These are phyloP conservation scores for Hoplostethus mediterraneus DNA, from an alignment of 2,797 vertebrate species.

Conservation along the genomic window DNA sequence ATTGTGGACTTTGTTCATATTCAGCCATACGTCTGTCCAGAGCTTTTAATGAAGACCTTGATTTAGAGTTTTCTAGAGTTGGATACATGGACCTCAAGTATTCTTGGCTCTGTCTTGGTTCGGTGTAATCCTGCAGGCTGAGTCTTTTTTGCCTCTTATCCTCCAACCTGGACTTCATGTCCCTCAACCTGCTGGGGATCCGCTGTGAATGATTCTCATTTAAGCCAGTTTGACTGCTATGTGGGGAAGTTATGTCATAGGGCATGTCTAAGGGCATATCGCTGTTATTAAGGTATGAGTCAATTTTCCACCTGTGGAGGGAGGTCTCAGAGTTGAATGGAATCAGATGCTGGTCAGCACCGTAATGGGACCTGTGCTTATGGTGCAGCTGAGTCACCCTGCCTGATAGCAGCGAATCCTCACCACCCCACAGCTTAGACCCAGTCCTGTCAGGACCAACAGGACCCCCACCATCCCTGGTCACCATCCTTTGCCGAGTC, in stretches of 20 bases:
- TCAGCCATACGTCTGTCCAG: constrained; percentile 66
- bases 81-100: constrained; percentile 81
- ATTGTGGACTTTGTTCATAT: constrained; percentile 27
- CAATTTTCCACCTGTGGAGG: constrained; percentile 91
- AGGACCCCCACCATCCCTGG: constrained; percentile 83
- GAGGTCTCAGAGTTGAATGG: constrained; percentile 92
- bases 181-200: constrained; percentile 52
- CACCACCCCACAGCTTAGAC: constrained; percentile 58
- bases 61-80: constrained; percentile 77
- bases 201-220: constrained; percentile 66
- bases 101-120: constrained; percentile 81
- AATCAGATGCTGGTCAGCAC: constrained; percentile 89
- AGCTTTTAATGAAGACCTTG: constrained; percentile 68
- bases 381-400: constrained; percentile 75
- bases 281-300: constrained; percentile 87
- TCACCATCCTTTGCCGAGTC: constrained; percentile 80
- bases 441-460: constrained; percentile 63
- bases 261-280: constrained; percentile 50
- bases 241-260: constrained; percentile 69
- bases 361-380: constrained; percentile 87
- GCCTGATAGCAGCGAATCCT: constrained; percentile 32
- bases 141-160: constrained; percentile 87
- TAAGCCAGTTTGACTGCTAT: constrained; percentile 59
- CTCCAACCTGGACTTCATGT: constrained; percentile 74
- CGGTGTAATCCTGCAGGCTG: constrained; percentile 87